Evolutionary conservation across 1,140 invertebrate genomes (phyloP).

Genomic region (Bombus picipes): DNA sequence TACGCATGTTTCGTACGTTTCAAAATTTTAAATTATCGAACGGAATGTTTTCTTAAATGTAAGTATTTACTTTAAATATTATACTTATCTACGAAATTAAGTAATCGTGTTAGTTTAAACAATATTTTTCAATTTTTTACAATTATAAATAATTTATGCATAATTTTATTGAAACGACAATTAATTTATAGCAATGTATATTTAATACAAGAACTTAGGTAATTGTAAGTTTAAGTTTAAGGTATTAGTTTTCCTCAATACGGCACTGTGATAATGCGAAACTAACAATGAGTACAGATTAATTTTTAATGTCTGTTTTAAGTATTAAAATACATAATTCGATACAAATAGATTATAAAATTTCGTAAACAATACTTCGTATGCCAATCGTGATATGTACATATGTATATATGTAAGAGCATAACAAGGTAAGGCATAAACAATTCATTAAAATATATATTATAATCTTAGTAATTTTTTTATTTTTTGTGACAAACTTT

Average conservation of each 20-base stretch:
- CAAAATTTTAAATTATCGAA: neutral
- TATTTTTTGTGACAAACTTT: neutral
- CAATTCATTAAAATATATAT: neutral
- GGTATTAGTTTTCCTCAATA: neutral
- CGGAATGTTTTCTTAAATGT: neutral
- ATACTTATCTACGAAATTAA: neutral
- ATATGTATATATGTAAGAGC: neutral
- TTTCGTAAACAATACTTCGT: neutral
- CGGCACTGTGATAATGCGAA: neutral
- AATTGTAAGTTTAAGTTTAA: neutral
- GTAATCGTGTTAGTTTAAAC: neutral
- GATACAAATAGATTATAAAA: neutral
- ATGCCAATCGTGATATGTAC: neutral
- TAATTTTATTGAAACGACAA: neutral
- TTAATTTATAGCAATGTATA: neutral
- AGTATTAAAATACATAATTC: neutral
- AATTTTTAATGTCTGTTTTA: neutral
- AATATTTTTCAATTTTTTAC: neutral
- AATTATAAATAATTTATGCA: neutral
- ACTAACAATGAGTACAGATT: neutral
- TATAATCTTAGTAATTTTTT: too few relatives aligned
- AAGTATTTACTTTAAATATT: neutral
- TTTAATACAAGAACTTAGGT: neutral
- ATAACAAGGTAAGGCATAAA: neutral
- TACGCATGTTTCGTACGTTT: neutral